phyloP scores from a whole-genome alignment of 2,888 invertebrate species.

The Pandemis corylana region DNA sequence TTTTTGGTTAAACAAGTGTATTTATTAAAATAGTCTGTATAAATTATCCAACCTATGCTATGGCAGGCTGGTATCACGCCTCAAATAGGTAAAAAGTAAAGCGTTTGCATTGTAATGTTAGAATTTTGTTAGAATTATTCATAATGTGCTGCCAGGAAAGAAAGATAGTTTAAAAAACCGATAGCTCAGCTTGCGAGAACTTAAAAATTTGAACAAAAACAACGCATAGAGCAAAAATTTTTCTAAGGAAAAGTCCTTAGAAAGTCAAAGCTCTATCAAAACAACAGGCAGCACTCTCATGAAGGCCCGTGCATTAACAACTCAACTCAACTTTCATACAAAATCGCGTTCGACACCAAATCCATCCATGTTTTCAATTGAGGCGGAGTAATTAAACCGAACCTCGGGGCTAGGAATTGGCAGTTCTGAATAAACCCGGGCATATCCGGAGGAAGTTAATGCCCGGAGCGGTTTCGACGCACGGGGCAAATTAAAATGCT shows the following conservation, averaged over 20 bases:
- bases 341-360: conserved; percentile 28
- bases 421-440: conserved; percentile 43
- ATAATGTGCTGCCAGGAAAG: too few relatives aligned
- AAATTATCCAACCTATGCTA: not conserved
- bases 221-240: too few relatives aligned
- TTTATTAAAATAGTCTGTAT: not conserved
- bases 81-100: too few relatives aligned
- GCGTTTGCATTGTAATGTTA: too few relatives aligned
- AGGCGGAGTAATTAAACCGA: conserved; percentile 40
- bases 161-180: too few relatives aligned
- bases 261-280: conserved; percentile 3
- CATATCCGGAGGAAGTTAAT: conserved; percentile 35
- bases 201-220: too few relatives aligned
- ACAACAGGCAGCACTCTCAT: not conserved
- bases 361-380: conserved; percentile 34
- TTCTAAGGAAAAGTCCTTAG: not conserved
- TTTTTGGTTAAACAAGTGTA: not conserved
- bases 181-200: too few relatives aligned
- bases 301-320: conserved; percentile 16
- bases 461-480: conserved; percentile 15
- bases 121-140: too few relatives aligned
- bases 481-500: not conserved
- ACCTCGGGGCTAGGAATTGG: conserved; percentile 34
- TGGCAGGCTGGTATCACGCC: not conserved
- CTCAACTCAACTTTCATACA: conserved; percentile 1